Conservation (phyloP, 2,888 invertebrate species). For the Teinopalpus imperialis region DNA sequence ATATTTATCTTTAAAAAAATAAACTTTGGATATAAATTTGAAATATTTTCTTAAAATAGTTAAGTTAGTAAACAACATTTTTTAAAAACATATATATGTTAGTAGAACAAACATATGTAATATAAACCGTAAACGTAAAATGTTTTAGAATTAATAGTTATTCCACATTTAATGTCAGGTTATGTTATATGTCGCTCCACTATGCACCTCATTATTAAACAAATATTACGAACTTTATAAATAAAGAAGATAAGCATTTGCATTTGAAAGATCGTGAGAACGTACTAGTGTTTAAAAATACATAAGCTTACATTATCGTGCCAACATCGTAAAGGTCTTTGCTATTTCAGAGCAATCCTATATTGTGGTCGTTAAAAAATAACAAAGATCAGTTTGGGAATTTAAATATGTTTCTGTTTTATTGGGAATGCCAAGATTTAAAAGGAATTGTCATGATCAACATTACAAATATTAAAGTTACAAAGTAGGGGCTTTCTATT, state of each 20-base stretch:
- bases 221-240: slow-evolving; percentile 12
- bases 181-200: background rate
- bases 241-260: slow-evolving; percentile 1
- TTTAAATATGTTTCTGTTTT: too few species aligned
- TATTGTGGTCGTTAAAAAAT: background rate
- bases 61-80: too few species aligned
- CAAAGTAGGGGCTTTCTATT: too few species aligned
- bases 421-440: too few species aligned
- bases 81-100: too few species aligned
- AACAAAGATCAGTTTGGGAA: too few species aligned
- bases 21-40: too few species aligned
- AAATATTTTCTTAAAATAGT: too few species aligned
- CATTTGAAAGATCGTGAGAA: slow-evolving; percentile 24
- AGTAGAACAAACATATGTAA: too few species aligned
- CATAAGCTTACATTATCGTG: slow-evolving; percentile 5
- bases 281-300: slow-evolving; percentile 20
- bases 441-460: too few species aligned
- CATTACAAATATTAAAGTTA: too few species aligned
- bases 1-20: too few species aligned
- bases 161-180: background rate
- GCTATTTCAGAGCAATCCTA: slow-evolving; percentile 1
- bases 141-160: background rate
- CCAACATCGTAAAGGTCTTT: slow-evolving; percentile 1
- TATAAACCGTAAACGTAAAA: slow-evolving; percentile 1
- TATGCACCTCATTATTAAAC: slow-evolving; percentile 2